Evolutionary conservation across 2,797 vertebrate genomes (phyloP).

Genomic region (Siniperca obscura): DNA sequence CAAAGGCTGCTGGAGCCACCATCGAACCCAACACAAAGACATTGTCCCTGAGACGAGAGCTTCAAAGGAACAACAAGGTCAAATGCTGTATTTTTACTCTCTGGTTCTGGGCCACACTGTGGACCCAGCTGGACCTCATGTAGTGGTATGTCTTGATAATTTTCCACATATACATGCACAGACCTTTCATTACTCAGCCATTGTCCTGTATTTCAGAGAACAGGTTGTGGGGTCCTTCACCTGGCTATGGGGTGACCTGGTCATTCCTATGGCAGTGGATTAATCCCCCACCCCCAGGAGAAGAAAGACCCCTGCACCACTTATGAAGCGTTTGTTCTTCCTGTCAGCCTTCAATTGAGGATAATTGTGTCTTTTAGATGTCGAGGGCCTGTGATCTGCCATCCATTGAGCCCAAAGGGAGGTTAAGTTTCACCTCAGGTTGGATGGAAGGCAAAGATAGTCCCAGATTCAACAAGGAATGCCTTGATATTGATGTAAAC

Average conservation of each 20-base stretch:
- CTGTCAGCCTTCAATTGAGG: conserved; percentile 86
- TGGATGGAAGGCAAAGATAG: conserved; percentile 24
- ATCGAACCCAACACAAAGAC: conserved; percentile 73
- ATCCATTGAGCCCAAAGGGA: conserved; percentile 81
- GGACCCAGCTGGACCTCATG: conserved; percentile 46
- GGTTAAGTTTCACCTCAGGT: conserved; percentile 77
- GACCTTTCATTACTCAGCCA: conserved; percentile 71
- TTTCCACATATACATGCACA: conserved; percentile 31
- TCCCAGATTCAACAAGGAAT: conserved; percentile 53
- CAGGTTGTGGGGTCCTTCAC: conserved; percentile 57
- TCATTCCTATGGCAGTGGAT: conserved; percentile 70
- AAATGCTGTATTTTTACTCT: conserved; percentile 72
- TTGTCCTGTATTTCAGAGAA: conserved; percentile 46
- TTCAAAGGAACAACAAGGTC: conserved; percentile 79
- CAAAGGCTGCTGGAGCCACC: conserved; percentile 72
- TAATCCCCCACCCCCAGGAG: conserved; percentile 58
- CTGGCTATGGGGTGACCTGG: conserved; percentile 70
- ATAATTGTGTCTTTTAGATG: conserved; percentile 88
- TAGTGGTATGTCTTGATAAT: conserved; percentile 38
- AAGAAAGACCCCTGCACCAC: conserved; percentile 76
- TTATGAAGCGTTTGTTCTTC: conserved; percentile 86
- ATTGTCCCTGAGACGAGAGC: conserved; percentile 63
- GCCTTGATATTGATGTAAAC: conserved; percentile 65
- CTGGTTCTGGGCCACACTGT: conserved; percentile 40
- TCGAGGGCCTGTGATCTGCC: conserved; percentile 85